Evolutionary conservation across 2,797 vertebrate genomes (phyloP).

Genomic region (Macroramphosus scolopax): DNA sequence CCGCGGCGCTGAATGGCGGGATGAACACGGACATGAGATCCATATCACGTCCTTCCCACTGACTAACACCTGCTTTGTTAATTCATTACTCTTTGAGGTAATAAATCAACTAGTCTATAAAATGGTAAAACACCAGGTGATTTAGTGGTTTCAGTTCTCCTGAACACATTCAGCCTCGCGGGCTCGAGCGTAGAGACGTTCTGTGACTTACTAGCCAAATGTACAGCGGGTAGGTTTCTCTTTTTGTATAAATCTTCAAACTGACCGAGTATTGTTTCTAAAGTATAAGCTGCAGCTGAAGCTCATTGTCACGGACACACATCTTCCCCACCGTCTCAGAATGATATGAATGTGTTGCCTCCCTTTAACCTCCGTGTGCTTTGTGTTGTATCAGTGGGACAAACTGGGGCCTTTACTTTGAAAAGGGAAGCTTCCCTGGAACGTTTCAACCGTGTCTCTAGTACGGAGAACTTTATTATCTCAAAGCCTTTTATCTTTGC

Average conservation of each 20-base stretch:
- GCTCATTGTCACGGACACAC: too few species aligned
- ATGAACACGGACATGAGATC: too few species aligned
- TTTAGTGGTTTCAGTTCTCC: not conserved
- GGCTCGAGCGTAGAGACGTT: too few species aligned
- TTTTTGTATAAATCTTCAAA: conserved; percentile 36
- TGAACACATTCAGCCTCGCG: not conserved
- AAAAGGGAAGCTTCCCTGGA: conserved; percentile 42
- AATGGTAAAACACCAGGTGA: not conserved
- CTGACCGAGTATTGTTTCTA: conserved; percentile 28
- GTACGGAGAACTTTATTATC: conserved; percentile 53
- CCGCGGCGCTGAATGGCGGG: not conserved
- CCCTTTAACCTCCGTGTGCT: conserved; percentile 15
- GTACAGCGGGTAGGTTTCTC: conserved; percentile 7
- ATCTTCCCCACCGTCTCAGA: conserved; percentile 54
- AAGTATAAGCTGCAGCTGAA: conserved; percentile 41
- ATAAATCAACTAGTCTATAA: not conserved
- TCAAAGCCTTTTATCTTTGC: conserved; percentile 78
- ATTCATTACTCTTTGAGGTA: too few species aligned
- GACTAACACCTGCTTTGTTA: too few species aligned
- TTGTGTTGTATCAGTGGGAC: conserved; percentile 16
- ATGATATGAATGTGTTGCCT: conserved; percentile 63
- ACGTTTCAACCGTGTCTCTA: conserved; percentile 33
- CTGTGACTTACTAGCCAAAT: conserved; percentile 5
- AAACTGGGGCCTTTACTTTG: conserved; percentile 8
- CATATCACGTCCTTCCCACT: too few species aligned